Evolutionary conservation across 1,140 invertebrate genomes (phyloP), one percentile per base, ranked within the genome.

Genomic region (Laupala kohalensis): DNA sequence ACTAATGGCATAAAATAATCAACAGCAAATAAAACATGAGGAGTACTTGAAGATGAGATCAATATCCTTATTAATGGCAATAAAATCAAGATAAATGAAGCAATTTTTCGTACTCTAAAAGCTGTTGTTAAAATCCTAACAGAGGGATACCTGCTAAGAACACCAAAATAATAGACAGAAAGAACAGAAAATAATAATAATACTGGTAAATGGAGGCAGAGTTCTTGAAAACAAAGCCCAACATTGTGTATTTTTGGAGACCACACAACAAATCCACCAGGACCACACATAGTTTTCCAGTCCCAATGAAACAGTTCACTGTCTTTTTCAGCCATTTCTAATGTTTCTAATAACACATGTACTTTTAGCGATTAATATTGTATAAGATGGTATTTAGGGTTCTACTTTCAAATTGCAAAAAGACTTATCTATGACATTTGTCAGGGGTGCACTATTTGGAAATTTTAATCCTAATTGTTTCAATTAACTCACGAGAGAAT

Each of bases 141-240:
- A n/a, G 30, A 25, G 15, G 62, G 19, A 25, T 53, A 69, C 65
- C 83, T 80, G 30, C 79, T 81, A 74, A 86, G 85, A 75, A 84
- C 84, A 24, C 90, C 91, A 73, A 89, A 86, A 79, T 91, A 90
- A 81, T 89, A 95, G 2, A 89, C 86, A 29, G 92, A 94, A 67
- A 86, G 78, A 25, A 90, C 82, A 6, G 90, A 88, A 73, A 94
- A 83, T 25, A 92, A 79, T 64, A 85, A 83, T 73, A 90, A 86
- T 30, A 88, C 78, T 26, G 92, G 91, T 71, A 92, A 84, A 9
- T 72, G 71, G 2, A 72, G 71, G 74, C 86, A 88, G 64, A 93
- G 78, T 77, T 92, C 86, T 79, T 93, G 90, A 78, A 94, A 94
- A 79, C 93, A 95, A 65, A 88, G 80, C 74, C 90, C 87, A 75